phyloP scores from a whole-genome alignment of 2,888 invertebrate genomes.

The Zygogramma bicolorata region DNA sequence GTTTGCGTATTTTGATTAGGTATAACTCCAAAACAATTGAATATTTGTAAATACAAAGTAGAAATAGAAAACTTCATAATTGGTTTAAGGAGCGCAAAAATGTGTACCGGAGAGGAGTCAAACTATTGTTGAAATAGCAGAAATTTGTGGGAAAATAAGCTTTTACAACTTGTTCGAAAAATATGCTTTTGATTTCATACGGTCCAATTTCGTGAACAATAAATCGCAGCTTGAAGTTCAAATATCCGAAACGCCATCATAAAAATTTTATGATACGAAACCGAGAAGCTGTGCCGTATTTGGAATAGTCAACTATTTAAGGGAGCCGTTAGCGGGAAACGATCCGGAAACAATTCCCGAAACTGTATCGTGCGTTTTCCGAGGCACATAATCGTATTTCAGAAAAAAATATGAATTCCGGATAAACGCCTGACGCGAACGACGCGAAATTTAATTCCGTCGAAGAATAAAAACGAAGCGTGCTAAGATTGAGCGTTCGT shows the following conservation, averaged over 20 bases:
- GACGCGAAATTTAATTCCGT: conserved; percentile 33
- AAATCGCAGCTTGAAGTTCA: neutral
- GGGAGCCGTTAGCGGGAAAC: conserved; percentile 8
- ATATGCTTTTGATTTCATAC: too few species aligned
- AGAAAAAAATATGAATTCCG: conserved; percentile 35
- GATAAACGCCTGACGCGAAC: conserved; percentile 32
- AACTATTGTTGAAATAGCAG: too few species aligned
- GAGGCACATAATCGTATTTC: conserved; percentile 35
- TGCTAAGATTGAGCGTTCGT: conserved; percentile 27
- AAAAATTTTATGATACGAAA: neutral
- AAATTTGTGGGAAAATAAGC: too few species aligned
- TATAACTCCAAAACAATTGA: too few species aligned
- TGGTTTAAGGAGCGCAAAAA: too few species aligned
- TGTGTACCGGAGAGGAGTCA: too few species aligned
- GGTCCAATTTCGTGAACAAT: too few species aligned
- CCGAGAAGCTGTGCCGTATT: neutral
- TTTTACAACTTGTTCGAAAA: too few species aligned
- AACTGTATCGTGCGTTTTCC: conserved; percentile 22
- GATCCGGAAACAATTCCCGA: conserved; percentile 28
- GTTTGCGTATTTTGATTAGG: too few species aligned
- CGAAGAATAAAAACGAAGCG: conserved; percentile 31
- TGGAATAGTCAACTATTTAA: neutral
- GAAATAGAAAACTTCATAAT: too few species aligned
- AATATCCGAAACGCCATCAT: neutral
- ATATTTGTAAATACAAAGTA: too few species aligned